A percentile compares a stretch with the other conserved stretches of the same genome.
phyloP scores from a whole-genome alignment of 2,888 invertebrate species.

The Drosophila atripex region DNA sequence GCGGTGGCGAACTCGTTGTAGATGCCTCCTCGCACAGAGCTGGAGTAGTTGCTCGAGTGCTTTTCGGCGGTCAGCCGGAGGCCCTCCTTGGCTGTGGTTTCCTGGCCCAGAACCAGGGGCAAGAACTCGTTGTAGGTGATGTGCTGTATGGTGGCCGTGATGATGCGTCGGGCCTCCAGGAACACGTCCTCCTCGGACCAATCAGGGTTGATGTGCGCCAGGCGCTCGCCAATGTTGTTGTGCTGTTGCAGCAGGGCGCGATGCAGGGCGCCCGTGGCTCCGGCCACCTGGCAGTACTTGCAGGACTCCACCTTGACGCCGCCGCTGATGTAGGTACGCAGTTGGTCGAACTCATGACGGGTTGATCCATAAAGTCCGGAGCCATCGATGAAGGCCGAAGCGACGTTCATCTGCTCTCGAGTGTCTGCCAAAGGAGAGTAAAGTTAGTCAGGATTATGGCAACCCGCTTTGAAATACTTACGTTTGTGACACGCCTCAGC shows the following conservation, averaged over 20 bases:
- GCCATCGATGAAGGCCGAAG: conserved; percentile 92
- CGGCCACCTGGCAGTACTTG: conserved; percentile 87
- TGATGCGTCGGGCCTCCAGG: conserved; percentile 89
- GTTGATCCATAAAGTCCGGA: conserved; percentile 92
- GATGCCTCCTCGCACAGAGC: conserved; percentile 90
- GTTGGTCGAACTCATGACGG: conserved; percentile 88
- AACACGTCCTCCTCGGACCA: conserved; percentile 92
- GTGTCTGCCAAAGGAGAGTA: conserved; percentile 84
- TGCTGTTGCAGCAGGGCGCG: conserved; percentile 90
- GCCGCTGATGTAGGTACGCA: conserved; percentile 89
- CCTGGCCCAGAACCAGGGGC: conserved; percentile 89
- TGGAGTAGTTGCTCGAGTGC: conserved; percentile 92
- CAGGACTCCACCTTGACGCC: conserved; percentile 88
- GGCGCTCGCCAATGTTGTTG: conserved; percentile 89
- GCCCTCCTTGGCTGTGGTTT: conserved; percentile 82
- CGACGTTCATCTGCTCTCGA: conserved; percentile 93
- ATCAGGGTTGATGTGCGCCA: conserved; percentile 89
- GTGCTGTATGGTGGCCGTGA: conserved; percentile 92
- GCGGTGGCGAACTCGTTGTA: conserved; percentile 91
- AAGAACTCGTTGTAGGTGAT: conserved; percentile 93
- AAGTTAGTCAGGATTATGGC: background rate
- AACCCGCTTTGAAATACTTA: conserved; percentile 81
- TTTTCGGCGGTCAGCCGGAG: conserved; percentile 89
- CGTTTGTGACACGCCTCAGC: conserved; percentile 87
- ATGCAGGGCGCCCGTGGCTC: conserved; percentile 89